Base-by-base conservation (phyloP, 2,113 vertebrate genomes). In the Semnornis frantzii region DNA sequence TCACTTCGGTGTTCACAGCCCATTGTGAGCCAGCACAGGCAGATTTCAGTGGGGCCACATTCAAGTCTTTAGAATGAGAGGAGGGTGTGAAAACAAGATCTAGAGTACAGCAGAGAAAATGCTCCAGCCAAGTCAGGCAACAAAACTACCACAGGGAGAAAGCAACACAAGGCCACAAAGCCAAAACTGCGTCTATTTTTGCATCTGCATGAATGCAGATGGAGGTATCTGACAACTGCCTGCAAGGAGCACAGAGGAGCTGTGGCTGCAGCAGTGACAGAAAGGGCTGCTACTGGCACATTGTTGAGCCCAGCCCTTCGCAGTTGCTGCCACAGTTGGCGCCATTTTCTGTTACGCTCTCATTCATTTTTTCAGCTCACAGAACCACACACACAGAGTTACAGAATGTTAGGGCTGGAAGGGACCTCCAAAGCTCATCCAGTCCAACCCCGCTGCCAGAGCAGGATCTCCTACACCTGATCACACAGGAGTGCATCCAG, bases 11-110 rank as follows among this genome's bases (percentile, higher is more conserved):
- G 48, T 12, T 69, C 86, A 5, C 3, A 0, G 68, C 50, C 4
- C 2, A 5, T 2, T 0, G 3, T 1, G 28, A 82, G 71, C 66
- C 79, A 72, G 68, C 30, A 6, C 44, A 69, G 58, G 33, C 76
- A 58, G 62, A 20, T 30, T 44, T 46, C 0, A 14, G 4, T 0
- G 1, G 27, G 55, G 28, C 27, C 66, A 37, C 63, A 10, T 3
- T 25, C 39, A 69, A 7, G 17, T 20, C 59, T 54, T 24, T 5
- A 12, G 8, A 25, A 33, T 0, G 1, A 59, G 25, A 63, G 20
- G 82, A 64, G 1, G 10, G 52, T 70, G 10, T 37, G 48, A 37
- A 75, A 72, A 25, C 0, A 0, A 64, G 63, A 78, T 69, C 39
- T 5, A 70, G 50, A 37, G 12, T 7, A 27, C 15, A 37, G 42